These are phyloP conservation scores for Pardosa pseudoannulata DNA, from an alignment of 2,888 invertebrate genomes.

Conservation along the genomic window DNA sequence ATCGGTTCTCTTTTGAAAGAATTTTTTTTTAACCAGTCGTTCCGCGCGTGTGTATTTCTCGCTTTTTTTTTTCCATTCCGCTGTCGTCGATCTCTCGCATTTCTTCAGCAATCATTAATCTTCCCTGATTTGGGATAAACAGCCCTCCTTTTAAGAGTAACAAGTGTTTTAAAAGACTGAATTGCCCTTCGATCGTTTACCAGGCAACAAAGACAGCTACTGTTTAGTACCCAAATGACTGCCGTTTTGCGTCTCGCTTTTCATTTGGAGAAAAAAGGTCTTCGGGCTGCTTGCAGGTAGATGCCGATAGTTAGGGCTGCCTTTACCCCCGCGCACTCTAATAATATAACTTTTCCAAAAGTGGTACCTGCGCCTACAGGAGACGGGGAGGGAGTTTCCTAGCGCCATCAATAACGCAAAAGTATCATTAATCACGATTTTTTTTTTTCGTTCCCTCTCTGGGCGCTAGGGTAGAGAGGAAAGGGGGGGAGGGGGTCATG, in stretches of 20 bases:
- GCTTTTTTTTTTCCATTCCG: background rate
- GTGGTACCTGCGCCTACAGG: conserved; percentile 36
- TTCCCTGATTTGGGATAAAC: conserved; percentile 13
- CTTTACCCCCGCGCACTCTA: conserved; percentile 13
- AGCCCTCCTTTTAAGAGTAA: conserved; percentile 17
- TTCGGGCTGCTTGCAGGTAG: conserved; percentile 6
- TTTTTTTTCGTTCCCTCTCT: background rate
- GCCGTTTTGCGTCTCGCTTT: background rate
- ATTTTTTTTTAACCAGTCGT: too few relatives aligned
- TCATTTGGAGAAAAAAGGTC: background rate
- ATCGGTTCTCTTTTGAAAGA: too few relatives aligned
- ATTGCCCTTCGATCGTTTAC: background rate
- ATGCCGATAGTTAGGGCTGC: conserved; percentile 16
- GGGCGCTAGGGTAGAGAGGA: background rate
- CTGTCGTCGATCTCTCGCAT: background rate
- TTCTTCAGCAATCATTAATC: conserved; percentile 14
- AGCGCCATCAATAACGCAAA: conserved; percentile 65
- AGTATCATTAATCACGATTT: conserved; percentile 62
- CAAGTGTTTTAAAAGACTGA: conserved; percentile 26
- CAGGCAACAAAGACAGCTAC: conserved; percentile 6
- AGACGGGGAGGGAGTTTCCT: conserved; percentile 43
- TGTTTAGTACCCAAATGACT: conserved; percentile 10
- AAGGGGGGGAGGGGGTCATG: conserved; percentile 17
- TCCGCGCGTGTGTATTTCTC: background rate
- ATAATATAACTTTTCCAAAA: conserved; percentile 54